Base-by-base conservation (phyloP, 1,140 invertebrate genomes). In the Limonius californicus region DNA sequence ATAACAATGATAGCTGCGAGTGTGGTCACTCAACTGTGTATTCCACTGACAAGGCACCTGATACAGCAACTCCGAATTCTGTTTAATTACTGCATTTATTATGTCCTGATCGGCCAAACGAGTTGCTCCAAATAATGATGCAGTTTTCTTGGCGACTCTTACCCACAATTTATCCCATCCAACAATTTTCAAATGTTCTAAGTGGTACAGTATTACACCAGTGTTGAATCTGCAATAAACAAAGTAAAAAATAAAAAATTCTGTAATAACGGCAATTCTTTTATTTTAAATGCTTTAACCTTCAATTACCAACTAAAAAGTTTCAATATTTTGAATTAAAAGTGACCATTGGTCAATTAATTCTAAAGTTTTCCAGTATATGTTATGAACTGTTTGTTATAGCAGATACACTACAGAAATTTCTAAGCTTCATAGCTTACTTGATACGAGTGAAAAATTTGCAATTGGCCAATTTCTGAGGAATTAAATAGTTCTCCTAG, bases 81-180 rank as follows among this genome's bases (percentile, higher is more conserved):
- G 84, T 72, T 91, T 91, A 56, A 96, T 86, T 12, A 96, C 86
- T 1, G 92, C 88, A 79, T 97, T 97, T 68, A 97, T 91, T 64
- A 97, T 90, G 78, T 97, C 94, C 78, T 95, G 94, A 80, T 96
- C 94, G 47, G 92, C 93, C 63, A 97, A 77, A 59, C 86, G 88
- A 0, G 91, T 94, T 55, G 88, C 84, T 2, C 83, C 79, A 78
- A 90, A 87, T 8, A 83, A 77, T 59, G 83, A 81, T 1, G 92
- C 80, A 67, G 93, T 88, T 62, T 84, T 82, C 72, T 88, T 88
- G 0, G 93, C 85, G 15, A 91, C 85, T 35, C 83, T 77, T 55
- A 84, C 78, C 94, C 94, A 97, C 50, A 89, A 76, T 35, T 82
- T 81, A 21, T 82, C 83, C 89, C 94, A 97, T 68, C 86, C 83